These are phyloP conservation scores for Hormaphis cornu DNA, from an alignment of 1,140 invertebrate genomes.

Conservation along the genomic window DNA sequence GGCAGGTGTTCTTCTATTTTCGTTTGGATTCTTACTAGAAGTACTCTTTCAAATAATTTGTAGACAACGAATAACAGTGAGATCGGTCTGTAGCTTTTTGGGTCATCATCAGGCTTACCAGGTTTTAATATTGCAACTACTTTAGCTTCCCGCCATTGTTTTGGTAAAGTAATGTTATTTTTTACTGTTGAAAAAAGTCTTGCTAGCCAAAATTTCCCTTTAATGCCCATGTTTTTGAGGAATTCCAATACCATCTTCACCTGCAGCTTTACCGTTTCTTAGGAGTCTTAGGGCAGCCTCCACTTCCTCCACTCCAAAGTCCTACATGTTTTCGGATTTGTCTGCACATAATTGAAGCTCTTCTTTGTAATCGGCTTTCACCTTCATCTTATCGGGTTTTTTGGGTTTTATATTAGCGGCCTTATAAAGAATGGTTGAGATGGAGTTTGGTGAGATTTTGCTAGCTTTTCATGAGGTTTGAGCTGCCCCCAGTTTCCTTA, in stretches of 20 bases:
- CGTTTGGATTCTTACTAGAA: not conserved
- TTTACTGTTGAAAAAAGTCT: not conserved
- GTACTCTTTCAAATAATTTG: no score
- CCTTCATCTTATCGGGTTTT: no score
- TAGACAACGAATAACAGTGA: not conserved
- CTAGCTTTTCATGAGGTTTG: no score
- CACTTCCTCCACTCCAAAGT: not conserved
- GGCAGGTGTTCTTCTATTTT: not conserved
- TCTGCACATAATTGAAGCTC: not conserved
- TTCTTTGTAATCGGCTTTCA: no score
- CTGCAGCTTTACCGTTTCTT: not conserved
- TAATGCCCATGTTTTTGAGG: not conserved
- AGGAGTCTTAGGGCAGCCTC: not conserved
- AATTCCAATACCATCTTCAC: not conserved
- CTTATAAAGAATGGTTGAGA: no score
- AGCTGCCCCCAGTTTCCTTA: no score
- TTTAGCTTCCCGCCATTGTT: not conserved
- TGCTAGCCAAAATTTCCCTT: not conserved
- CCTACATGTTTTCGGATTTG: not conserved
- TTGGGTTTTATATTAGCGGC: no score
- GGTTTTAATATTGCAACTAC: not conserved
- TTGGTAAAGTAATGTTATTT: not conserved
- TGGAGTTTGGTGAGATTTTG: no score
- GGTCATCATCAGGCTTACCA: not conserved
- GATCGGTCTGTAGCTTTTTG: not conserved